phyloP scores from a whole-genome alignment of 2,888 invertebrate genomes.

The Aricia artaxerxes region DNA sequence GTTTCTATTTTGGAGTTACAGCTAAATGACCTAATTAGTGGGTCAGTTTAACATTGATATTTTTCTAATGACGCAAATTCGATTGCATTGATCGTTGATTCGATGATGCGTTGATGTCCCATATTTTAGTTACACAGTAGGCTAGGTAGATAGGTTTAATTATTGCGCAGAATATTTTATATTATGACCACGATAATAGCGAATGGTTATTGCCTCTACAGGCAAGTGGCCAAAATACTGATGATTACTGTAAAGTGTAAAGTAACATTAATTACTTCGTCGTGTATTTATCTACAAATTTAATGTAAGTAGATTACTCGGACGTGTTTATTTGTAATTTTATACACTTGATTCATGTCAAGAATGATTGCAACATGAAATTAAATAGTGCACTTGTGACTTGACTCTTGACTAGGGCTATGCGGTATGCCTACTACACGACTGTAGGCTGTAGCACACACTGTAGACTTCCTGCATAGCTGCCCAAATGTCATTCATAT shows the following conservation, averaged over 20 bases:
- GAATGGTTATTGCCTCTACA: background rate
- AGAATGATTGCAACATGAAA: background rate
- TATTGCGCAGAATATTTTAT: conserved; percentile 5
- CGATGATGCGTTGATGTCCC: background rate
- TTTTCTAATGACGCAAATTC: conserved; percentile 8
- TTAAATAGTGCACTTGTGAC: background rate
- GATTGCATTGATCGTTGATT: background rate
- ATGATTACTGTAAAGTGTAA: background rate
- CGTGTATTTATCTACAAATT: background rate
- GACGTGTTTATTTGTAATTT: background rate
- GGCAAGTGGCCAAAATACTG: conserved; percentile 11
- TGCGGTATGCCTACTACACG: background rate
- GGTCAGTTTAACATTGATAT: background rate
- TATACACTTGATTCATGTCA: background rate
- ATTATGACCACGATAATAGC: conserved; percentile 15
- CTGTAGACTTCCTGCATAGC: background rate
- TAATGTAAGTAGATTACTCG: background rate
- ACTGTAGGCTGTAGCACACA: background rate
- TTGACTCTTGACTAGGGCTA: no score
- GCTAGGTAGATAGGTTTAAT: background rate
- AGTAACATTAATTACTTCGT: background rate
- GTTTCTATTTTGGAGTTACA: no score
- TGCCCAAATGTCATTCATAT: no score
- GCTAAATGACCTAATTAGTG: background rate
- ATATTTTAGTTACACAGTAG: background rate